Conservation (phyloP, 2,888 invertebrate species). For the Mythimna vitellina region DNA sequence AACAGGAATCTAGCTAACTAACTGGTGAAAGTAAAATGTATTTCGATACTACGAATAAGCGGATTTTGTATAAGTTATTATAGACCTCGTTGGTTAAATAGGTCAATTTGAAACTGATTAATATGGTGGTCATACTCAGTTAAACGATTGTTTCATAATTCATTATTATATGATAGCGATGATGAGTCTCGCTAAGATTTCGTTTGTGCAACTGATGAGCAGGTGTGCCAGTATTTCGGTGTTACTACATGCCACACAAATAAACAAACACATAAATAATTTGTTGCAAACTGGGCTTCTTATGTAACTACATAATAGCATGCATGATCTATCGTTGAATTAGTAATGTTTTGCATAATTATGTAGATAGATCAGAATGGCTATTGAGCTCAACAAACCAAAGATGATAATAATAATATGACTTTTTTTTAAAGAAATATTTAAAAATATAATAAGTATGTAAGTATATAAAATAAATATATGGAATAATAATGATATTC, state of each 20-base stretch:
- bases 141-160: slow-evolving; percentile 62
- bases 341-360: background rate
- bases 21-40: slow-evolving; percentile 73
- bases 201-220: slow-evolving; percentile 39
- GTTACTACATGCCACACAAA: slow-evolving; percentile 30
- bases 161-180: slow-evolving; percentile 56
- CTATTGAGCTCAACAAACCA: background rate
- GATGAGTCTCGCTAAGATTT: slow-evolving; percentile 56
- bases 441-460: too few species aligned
- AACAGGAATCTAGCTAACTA: slow-evolving; percentile 69
- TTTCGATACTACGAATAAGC: slow-evolving; percentile 52
- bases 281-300: slow-evolving; percentile 20
- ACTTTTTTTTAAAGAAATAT: too few species aligned
- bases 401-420: too few species aligned
- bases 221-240: slow-evolving; percentile 39
- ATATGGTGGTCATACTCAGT: slow-evolving; percentile 65
- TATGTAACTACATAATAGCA: slow-evolving; percentile 26
- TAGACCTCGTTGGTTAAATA: slow-evolving; percentile 65
- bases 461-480: too few species aligned
- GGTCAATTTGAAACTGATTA: slow-evolving; percentile 66
- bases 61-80: slow-evolving; percentile 54
- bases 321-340: slow-evolving; percentile 19
- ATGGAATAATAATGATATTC: too few species aligned
- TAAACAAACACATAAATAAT: slow-evolving; percentile 40
- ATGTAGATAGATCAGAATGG: background rate